phyloP scores from a whole-genome alignment of 2,113 vertebrate genomes.

The Myanophis thanlyinensis region DNA sequence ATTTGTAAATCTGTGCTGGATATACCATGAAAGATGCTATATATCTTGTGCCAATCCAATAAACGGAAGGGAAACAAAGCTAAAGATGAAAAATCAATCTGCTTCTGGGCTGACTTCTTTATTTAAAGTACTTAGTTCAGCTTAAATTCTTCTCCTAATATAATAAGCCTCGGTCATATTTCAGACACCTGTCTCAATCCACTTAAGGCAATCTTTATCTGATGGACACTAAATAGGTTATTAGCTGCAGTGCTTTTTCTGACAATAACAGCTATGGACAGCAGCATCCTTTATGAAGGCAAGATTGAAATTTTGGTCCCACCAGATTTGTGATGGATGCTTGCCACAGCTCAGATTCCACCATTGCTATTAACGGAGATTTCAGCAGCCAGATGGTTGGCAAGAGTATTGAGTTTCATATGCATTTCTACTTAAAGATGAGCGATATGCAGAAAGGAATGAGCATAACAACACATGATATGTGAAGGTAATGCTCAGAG shows the following conservation, averaged over 20 bases:
- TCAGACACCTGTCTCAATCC: slow-evolving; percentile 18
- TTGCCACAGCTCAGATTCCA: slow-evolving; percentile 34
- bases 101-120: neutral
- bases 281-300: slow-evolving; percentile 17
- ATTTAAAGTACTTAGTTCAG: slow-evolving; percentile 32
- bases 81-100: neutral
- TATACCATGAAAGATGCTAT: neutral
- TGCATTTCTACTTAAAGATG: slow-evolving; percentile 46
- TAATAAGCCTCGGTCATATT: neutral
- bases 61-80: slow-evolving; percentile 3
- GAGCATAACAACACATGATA: slow-evolving; percentile 36
- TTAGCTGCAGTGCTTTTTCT: neutral
- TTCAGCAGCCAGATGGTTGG: slow-evolving; percentile 45
- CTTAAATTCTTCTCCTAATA: neutral
- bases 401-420: slow-evolving; percentile 40
- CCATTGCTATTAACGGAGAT: slow-evolving; percentile 27
- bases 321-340: slow-evolving; percentile 44
- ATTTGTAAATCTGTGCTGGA: neutral
- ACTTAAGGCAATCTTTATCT: slow-evolving; percentile 27
- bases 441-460: slow-evolving; percentile 35
- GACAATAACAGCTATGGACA: slow-evolving; percentile 37
- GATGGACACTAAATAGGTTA: slow-evolving; percentile 27
- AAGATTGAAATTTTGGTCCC: slow-evolving; percentile 44
- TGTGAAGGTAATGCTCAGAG: slow-evolving; percentile 44
- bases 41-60: neutral